phyloP scores from a whole-genome alignment of 2,888 invertebrate genomes.

The Mycogona germanica region DNA sequence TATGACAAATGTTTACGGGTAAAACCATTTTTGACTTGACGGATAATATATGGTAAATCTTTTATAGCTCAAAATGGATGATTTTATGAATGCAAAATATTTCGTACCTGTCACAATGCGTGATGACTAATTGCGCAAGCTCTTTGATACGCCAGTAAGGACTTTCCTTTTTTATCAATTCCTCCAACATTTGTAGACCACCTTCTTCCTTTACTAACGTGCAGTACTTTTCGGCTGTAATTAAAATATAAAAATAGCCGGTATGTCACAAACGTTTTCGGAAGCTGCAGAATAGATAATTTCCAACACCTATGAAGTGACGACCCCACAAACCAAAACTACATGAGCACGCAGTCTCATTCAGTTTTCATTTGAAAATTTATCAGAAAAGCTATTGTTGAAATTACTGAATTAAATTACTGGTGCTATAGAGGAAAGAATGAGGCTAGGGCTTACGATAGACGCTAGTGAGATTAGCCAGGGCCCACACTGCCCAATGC shows the following conservation, averaged over 20 bases:
- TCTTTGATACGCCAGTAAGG: conserved; percentile 10
- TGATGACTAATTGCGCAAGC: conserved; percentile 15
- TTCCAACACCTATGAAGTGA: neutral
- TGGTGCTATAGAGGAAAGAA: neutral
- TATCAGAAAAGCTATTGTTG: neutral
- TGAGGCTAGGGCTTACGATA: conserved; percentile 55
- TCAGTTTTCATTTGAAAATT: neutral
- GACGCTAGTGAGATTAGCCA: conserved; percentile 87
- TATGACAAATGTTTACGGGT: too few relatives aligned
- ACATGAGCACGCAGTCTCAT: too few relatives aligned
- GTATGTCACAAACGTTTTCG: neutral
- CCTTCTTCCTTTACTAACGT: conserved; percentile 71
- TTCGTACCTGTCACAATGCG: conserved; percentile 18
- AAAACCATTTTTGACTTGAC: too few relatives aligned
- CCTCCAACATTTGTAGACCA: conserved; percentile 58
- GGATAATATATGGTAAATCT: too few relatives aligned
- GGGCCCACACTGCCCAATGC: conserved; percentile 95
- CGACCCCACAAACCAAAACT: too few relatives aligned
- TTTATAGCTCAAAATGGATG: too few relatives aligned
- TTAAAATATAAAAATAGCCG: neutral
- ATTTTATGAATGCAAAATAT: neutral
- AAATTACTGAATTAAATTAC: neutral
- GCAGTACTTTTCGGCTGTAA: conserved; percentile 81
- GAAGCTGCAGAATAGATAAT: neutral
- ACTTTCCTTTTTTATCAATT: conserved; percentile 25